A percentile compares a stretch with the other conserved stretches of the same genome.
Conservation (phyloP, 2,113 vertebrate species). For the Macquaria australasica region DNA sequence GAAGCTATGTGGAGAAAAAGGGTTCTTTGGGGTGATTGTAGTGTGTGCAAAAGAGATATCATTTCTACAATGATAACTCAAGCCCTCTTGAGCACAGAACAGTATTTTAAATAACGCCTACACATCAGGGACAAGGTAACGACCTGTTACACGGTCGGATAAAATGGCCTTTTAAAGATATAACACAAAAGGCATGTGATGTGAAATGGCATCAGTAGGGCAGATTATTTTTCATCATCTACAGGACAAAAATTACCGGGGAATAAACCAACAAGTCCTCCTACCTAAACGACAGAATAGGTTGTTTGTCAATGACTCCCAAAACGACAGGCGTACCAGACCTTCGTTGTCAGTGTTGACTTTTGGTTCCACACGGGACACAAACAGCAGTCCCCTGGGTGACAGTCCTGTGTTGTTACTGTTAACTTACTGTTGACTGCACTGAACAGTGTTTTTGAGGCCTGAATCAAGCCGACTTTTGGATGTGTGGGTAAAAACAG, state of each 20-base stretch:
- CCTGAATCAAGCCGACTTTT: not conserved
- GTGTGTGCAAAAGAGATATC: constrained; percentile 21
- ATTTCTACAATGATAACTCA: constrained; percentile 33
- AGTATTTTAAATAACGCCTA: not conserved
- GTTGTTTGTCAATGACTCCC: too few relatives aligned
- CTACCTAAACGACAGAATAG: too few relatives aligned
- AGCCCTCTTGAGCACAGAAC: not conserved
- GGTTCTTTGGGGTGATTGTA: not conserved
- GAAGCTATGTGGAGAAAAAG: constrained; percentile 31
- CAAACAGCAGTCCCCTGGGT: too few relatives aligned
- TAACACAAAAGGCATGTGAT: not conserved
- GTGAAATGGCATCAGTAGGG: not conserved
- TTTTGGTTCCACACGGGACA: too few relatives aligned
- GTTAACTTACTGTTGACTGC: not conserved
- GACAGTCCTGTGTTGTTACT: too few relatives aligned
- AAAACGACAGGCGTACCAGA: too few relatives aligned
- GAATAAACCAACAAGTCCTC: too few relatives aligned
- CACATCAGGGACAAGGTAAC: constrained; percentile 1
- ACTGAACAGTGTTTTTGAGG: not conserved
- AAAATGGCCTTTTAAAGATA: not conserved
- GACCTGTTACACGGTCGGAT: not conserved
- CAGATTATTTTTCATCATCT: not conserved
- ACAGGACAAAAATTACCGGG: too few relatives aligned
- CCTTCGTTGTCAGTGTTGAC: too few relatives aligned
- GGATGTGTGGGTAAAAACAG: not conserved